phyloP scores from a whole-genome alignment of 2,888 invertebrate species.

The Ochlodes sylvanus region DNA sequence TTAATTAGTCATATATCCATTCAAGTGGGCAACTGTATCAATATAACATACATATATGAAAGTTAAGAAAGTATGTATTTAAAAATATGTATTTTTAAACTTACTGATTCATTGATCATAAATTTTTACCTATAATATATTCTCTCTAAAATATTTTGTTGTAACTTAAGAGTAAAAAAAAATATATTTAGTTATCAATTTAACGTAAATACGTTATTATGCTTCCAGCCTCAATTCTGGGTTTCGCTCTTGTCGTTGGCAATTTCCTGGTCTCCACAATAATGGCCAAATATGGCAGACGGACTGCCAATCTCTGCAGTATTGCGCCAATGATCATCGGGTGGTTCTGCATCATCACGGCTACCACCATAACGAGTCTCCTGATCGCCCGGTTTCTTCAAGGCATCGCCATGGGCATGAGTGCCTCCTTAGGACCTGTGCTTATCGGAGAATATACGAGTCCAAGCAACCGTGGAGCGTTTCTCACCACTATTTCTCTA shows the following conservation, averaged over 20 bases:
- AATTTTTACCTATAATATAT: too few species aligned
- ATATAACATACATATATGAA: too few species aligned
- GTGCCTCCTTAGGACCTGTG: conserved; percentile 74
- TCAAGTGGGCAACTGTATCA: too few species aligned
- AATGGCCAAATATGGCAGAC: conserved; percentile 84
- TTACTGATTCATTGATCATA: too few species aligned
- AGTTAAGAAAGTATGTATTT: too few species aligned
- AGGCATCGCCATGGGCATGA: conserved; percentile 81
- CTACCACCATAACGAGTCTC: conserved; percentile 61
- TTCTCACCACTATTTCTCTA: conserved; percentile 85
- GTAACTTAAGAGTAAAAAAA: too few species aligned
- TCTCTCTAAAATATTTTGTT: too few species aligned
- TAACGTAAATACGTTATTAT: background rate
- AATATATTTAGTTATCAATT: too few species aligned
- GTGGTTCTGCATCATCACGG: conserved; percentile 78
- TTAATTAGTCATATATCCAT: too few species aligned
- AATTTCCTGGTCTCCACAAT: conserved; percentile 66
- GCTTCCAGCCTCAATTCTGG: conserved; percentile 64
- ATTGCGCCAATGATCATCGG: conserved; percentile 76
- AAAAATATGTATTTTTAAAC: too few species aligned
- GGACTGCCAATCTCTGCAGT: conserved; percentile 73
- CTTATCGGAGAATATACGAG: conserved; percentile 83
- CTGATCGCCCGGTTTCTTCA: conserved; percentile 65
- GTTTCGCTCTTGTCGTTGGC: conserved; percentile 62
- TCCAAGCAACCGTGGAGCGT: conserved; percentile 84